Conservation (phyloP, 2,113 vertebrate species). For the Elgaria multicarinata region DNA sequence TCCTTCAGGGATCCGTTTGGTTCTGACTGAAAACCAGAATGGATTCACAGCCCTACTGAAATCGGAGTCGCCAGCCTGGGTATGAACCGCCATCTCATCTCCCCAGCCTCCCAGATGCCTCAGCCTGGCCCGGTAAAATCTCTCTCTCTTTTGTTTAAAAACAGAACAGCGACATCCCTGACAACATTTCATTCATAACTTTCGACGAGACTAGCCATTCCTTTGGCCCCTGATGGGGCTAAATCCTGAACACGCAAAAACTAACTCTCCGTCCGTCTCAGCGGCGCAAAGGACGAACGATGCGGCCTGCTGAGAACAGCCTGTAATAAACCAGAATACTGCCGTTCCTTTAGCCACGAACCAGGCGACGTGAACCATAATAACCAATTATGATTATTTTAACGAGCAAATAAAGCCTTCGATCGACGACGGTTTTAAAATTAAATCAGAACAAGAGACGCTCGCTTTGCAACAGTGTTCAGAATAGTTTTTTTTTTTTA, state of each 20-base stretch:
- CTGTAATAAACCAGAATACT: neutral
- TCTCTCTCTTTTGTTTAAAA: neutral
- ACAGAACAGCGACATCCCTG: neutral
- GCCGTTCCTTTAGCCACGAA: neutral
- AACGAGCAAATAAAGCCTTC: neutral
- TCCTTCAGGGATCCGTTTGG: too few species aligned
- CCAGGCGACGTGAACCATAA: neutral
- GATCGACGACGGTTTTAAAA: too few species aligned
- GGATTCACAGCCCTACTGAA: too few species aligned
- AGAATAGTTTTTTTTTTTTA: neutral
- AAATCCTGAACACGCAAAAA: neutral
- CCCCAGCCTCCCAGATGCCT: neutral
- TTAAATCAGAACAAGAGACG: neutral
- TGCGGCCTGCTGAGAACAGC: neutral
- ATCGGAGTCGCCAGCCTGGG: too few species aligned
- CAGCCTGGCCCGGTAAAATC: neutral
- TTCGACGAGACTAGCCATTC: neutral
- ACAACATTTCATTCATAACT: neutral
- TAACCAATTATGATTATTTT: neutral
- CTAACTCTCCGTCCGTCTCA: neutral
- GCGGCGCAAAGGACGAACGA: neutral
- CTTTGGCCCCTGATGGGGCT: neutral
- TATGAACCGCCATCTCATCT: too few species aligned
- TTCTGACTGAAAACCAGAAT: too few species aligned
- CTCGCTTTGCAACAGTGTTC: neutral